Evolutionary conservation across 92 coral and sea anemone species (phyloP), one percentile per base, ranked within the genome.

Genomic region (Epizoanthus illoricatus): DNA sequence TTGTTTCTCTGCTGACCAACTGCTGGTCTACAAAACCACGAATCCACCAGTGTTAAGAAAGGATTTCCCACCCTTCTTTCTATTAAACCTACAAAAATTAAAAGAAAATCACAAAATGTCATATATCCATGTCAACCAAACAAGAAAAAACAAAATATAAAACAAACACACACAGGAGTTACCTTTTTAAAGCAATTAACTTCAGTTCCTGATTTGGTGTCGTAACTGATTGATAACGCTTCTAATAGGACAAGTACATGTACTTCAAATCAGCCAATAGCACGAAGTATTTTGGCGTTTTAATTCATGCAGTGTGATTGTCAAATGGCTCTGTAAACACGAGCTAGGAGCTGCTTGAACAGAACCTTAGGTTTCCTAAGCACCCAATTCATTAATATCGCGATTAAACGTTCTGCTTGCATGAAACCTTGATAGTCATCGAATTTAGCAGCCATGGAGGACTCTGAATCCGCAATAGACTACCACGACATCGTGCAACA

Each of bases 401-500:
- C 52, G 42, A 39, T 36, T 1, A 33, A 43, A 68, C 9, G 73
- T 7, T 68, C n/a, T 68, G 19, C 73, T 36, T 36, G 47, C 5
- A 33, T 43, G 43, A 66, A 7, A 68, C 47, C 49, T 68, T 39
- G 20, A 2, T 36, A 33, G 9, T 19, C 9, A 68, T 33, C 47
- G 18, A 13, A 40, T 33, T 33, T 28, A 66, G 47, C 12, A 47
- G 42, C 6, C 76, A 71, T 71, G 76, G 76, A 71, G 36, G 39
- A 42, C 1, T 71, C 76, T 7, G 76, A 71, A 47, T 16, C 16
- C 3, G 18, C 17, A 42, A 19, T 49, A 7, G 59, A 57, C 42
- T 71, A 49, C 42, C 52, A 42, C 20, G 76, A 71, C 47, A n/a
- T 71, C 42, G 76, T 71, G 33, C 76, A 71, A 57, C 76, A 71